phyloP scores from a whole-genome alignment of 1,140 invertebrate genomes.

The Fopius arisanus region DNA sequence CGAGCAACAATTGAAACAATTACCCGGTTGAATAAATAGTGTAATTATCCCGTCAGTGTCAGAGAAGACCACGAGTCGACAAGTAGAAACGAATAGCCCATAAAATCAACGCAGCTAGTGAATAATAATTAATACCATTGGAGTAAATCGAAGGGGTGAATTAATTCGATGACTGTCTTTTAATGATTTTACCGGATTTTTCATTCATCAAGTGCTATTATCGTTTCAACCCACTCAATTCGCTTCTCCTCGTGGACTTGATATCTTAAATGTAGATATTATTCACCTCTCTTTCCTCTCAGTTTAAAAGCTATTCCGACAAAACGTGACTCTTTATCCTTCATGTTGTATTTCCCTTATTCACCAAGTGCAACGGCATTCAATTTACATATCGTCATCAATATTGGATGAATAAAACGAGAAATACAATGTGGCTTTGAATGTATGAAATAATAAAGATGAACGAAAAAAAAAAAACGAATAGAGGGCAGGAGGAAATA shows the following conservation, averaged over 20 bases:
- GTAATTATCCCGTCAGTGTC: too few species aligned
- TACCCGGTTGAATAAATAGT: background rate
- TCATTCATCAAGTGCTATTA: background rate
- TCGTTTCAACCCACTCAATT: constrained; percentile 11
- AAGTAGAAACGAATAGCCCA: constrained; percentile 1
- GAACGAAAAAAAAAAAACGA: too few species aligned
- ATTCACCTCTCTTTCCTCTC: constrained; percentile 64
- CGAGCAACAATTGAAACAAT: background rate
- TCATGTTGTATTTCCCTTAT: background rate
- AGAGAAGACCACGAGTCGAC: background rate
- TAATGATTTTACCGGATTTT: too few species aligned
- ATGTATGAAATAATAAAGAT: too few species aligned
- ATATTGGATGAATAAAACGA: too few species aligned
- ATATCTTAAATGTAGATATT: constrained; percentile 39
- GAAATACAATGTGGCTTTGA: too few species aligned
- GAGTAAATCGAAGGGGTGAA: too few species aligned
- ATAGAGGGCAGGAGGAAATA: background rate
- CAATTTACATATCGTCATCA: too few species aligned
- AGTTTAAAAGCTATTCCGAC: constrained; percentile 55
- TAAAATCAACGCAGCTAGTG: background rate
- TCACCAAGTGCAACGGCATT: background rate
- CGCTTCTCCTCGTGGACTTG: constrained; percentile 17
- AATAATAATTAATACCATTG: too few species aligned
- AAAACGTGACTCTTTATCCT: background rate
- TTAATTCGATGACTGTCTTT: too few species aligned